These are phyloP conservation scores for Cyprinodon variegatus DNA, from an alignment of 2,113 vertebrate species.

Conservation along the genomic window DNA sequence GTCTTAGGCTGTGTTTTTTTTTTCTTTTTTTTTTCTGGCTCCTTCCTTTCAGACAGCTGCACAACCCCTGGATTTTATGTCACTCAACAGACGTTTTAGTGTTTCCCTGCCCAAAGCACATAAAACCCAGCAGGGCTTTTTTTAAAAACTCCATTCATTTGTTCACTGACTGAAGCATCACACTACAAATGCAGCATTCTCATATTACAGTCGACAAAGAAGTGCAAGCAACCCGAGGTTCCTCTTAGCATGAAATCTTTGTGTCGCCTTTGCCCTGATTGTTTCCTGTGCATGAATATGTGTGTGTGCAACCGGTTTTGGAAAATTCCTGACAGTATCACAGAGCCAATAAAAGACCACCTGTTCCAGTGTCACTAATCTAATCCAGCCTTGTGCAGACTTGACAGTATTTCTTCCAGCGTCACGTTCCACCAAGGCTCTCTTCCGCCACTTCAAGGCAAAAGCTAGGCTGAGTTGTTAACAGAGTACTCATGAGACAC, in stretches of 20 bases:
- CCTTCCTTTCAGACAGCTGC: conserved; percentile 61
- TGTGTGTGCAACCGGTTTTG: conserved; percentile 63
- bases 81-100: conserved; percentile 32
- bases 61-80: conserved; percentile 53
- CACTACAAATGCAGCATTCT: conserved; percentile 41
- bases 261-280: conserved; percentile 40
- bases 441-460: conserved; percentile 48
- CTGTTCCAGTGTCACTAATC: conserved; percentile 79
- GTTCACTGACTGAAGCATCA: conserved; percentile 34
- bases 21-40: conserved; percentile 42
- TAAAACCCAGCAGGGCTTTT: conserved; percentile 39
- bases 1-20: conserved; percentile 32
- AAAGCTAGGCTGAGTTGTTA: conserved; percentile 69
- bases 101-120: neutral
- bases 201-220: conserved; percentile 57
- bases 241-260: conserved; percentile 60
- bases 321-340: conserved; percentile 74
- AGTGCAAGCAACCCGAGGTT: conserved; percentile 36
- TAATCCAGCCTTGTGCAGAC: conserved; percentile 75
- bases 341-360: conserved; percentile 80
- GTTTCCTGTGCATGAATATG: conserved; percentile 38
- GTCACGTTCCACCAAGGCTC: conserved; percentile 64
- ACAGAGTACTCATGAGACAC: conserved; percentile 69
- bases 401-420: conserved; percentile 61
- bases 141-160: conserved; percentile 20